Base-by-base conservation (phyloP, 2,113 vertebrate genomes). In the Lepisosteus oculatus region DNA sequence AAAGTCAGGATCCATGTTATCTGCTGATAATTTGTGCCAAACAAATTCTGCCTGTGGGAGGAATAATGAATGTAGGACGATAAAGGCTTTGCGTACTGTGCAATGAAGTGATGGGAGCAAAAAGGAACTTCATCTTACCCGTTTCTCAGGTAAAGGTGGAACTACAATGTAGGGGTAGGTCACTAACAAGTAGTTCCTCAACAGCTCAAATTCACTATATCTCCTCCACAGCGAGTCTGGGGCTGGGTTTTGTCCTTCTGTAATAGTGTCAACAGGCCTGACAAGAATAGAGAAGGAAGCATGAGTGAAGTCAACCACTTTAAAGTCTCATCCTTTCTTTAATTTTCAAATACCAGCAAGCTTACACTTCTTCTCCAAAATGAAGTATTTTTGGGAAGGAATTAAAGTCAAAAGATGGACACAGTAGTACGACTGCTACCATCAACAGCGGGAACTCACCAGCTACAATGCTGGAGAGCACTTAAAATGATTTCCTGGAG, bases 1-100 rank as follows among this genome's bases (percentile, higher is more conserved):
- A 79, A 99, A 98, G 82, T 99, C 96, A 0, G 97, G 97, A 82
- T 99, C 95, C 96, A 98, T 96, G 73, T 98, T 99, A 87, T 99
- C 97, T 59, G 96, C 95, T 0, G 96, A 95, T 3, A 99, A 87
- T 82, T 99, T 99, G 86, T 99, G 97, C 97, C 96, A 99, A 79
- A 98, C 95, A 72, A 98, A 98, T 86, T 99, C 96, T 74, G 96
- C 96, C 96, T 99, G 80, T 71, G 80, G 75, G 71, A 86, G 47
- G 81, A 72, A 86, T 29, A 2, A 73, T 55, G 4, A 1, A 9
- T 42, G 61, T 12, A 65, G 7, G 11, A 65, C 47, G 9, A 9
- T 12, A 43, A 62, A 8, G 29, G 29, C 1, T 29, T 29, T 29
- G 29, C 29, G 2, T 29, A 29, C 29, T 29, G 29, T 29, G 29